These are phyloP conservation scores for Tarsius wallacei DNA, from an alignment of 2,797 vertebrate species.

Conservation along the genomic window DNA sequence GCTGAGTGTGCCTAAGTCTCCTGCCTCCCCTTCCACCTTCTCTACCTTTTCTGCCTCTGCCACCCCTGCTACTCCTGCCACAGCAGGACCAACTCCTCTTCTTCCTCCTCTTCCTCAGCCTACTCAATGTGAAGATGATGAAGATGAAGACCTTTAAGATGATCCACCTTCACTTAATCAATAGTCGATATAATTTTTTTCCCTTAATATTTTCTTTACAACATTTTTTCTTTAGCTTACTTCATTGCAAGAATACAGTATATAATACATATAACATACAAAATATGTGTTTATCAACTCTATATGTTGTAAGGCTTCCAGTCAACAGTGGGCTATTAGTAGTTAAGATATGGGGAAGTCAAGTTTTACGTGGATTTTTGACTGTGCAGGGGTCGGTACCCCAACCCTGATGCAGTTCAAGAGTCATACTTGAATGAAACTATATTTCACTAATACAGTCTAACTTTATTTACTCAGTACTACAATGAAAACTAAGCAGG, in stretches of 20 bases:
- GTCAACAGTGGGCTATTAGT: neutral
- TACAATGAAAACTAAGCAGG: slow-evolving; percentile 25
- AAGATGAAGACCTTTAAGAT: neutral
- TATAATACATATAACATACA: neutral
- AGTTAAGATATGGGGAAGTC: neutral
- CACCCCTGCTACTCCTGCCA: neutral
- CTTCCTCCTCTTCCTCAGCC: neutral
- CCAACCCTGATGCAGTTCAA: neutral
- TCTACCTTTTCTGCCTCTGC: neutral
- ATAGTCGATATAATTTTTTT: neutral
- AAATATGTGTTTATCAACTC: neutral
- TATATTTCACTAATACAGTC: slow-evolving; percentile 50
- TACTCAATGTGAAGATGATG: neutral
- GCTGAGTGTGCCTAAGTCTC: neutral
- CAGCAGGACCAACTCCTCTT: neutral
- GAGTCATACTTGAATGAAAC: neutral
- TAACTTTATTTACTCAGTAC: slow-evolving; percentile 56
- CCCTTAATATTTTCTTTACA: neutral
- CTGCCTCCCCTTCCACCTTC: neutral
- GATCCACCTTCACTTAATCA: neutral
- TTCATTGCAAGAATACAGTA: neutral
- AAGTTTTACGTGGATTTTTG: neutral
- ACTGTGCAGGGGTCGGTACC: neutral
- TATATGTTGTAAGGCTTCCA: neutral
- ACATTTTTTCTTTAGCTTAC: neutral